These are phyloP conservation scores for Botia kubotai DNA, from an alignment of 2,797 vertebrate genomes.

Conservation along the genomic window DNA sequence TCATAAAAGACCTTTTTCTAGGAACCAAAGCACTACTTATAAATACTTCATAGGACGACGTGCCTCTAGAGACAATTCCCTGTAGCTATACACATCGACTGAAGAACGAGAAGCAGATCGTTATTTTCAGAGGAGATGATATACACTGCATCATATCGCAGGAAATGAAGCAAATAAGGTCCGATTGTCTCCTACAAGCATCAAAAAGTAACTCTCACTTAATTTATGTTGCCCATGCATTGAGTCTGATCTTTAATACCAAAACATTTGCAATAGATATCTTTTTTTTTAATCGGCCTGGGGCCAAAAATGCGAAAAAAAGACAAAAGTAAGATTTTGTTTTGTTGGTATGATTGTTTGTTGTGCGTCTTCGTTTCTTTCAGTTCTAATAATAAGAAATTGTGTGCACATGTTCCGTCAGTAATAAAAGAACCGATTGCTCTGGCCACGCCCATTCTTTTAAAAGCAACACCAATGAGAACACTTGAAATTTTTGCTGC, in stretches of 20 bases:
- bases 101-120: not conserved
- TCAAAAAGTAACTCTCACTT: not conserved
- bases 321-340: not conserved
- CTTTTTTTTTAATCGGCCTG: not conserved
- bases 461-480: conserved; percentile 2
- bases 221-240: not conserved
- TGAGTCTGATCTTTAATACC: conserved; percentile 1
- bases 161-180: too few relatives aligned
- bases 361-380: too few relatives aligned
- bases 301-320: not conserved
- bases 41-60: not conserved
- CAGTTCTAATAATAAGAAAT: not conserved
- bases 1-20: not conserved
- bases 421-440: not conserved
- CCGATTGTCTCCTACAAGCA: not conserved
- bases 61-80: not conserved
- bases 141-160: not conserved
- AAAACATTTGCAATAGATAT: not conserved
- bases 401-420: not conserved
- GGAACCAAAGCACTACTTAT: conserved; percentile 13
- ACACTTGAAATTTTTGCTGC: not conserved
- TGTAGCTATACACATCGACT: conserved; percentile 6
- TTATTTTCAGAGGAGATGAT: not conserved
- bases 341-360: too few relatives aligned
- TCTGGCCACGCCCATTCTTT: not conserved